Percentiles rank a stretch among this genome's conserved stretches.
These are phyloP conservation scores for Balaeniceps rex DNA, from an alignment of 2,113 vertebrate species.

Conservation along the genomic window DNA sequence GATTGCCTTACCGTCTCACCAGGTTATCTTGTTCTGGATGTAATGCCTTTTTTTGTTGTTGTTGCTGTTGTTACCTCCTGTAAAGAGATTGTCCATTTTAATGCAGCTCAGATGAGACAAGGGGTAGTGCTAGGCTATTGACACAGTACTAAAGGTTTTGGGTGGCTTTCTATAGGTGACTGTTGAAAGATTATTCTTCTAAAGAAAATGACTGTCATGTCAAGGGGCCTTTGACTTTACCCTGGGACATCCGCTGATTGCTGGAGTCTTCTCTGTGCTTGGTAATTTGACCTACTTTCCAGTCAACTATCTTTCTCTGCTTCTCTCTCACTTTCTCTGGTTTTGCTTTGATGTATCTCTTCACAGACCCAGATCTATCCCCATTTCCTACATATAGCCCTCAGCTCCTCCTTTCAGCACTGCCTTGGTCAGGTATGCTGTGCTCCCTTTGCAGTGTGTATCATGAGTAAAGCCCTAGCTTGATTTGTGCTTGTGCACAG, in stretches of 20 bases:
- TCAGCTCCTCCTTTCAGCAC: not conserved
- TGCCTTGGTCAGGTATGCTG: not conserved
- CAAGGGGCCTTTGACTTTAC: not conserved
- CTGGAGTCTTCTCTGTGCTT: not conserved
- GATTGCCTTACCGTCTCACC: not conserved
- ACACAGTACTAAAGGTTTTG: not conserved
- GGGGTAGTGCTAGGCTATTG: not conserved
- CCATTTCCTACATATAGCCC: not conserved
- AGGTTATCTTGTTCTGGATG: not conserved
- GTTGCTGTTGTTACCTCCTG: no score
- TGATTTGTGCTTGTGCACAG: not conserved
- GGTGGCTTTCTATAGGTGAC: not conserved
- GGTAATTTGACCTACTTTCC: not conserved
- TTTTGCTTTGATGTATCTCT: not conserved
- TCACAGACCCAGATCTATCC: not conserved
- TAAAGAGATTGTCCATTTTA: not conserved
- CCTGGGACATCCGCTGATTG: not conserved
- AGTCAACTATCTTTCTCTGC: not conserved
- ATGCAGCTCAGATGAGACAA: not conserved
- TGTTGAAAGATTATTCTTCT: not conserved
- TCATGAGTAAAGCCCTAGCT: not conserved
- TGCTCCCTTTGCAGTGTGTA: not conserved
- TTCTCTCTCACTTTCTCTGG: not conserved
- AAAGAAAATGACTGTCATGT: not conserved
- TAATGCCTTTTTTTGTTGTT: not conserved